phyloP scores from a whole-genome alignment of 2,888 invertebrate genomes.

The Hyppa rectilinea region DNA sequence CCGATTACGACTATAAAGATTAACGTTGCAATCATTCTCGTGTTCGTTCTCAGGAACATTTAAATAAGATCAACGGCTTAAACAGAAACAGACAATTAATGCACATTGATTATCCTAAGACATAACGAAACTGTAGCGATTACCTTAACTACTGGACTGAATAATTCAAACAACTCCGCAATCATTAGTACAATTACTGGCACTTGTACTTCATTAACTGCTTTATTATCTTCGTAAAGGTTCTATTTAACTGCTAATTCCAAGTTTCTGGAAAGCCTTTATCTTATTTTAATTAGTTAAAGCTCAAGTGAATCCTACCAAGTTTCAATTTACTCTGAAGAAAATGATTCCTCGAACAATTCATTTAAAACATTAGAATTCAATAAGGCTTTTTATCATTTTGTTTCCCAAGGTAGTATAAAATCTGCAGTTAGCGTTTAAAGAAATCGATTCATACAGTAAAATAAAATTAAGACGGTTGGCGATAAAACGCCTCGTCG shows the following conservation, averaged over 20 bases:
- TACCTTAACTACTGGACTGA: slow-evolving; percentile 34
- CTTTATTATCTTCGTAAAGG: slow-evolving; percentile 22
- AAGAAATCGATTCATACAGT: slow-evolving; percentile 4
- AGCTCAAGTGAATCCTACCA: slow-evolving; percentile 1
- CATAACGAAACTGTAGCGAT: slow-evolving; percentile 32
- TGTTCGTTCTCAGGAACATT: slow-evolving; percentile 25
- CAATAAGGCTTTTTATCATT: background rate
- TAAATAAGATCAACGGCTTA: slow-evolving; percentile 30
- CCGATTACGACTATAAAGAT: slow-evolving; percentile 19
- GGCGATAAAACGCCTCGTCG: slow-evolving; percentile 36
- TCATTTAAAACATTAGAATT: background rate
- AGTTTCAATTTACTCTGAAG: slow-evolving; percentile 6
- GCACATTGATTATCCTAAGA: slow-evolving; percentile 36
- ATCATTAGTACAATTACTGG: slow-evolving; percentile 32
- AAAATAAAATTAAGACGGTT: slow-evolving; percentile 19
- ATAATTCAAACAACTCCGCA: slow-evolving; percentile 36
- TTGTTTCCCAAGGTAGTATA: background rate
- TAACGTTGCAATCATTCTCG: slow-evolving; percentile 13
- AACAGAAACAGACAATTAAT: slow-evolving; percentile 39
- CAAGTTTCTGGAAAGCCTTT: slow-evolving; percentile 1
- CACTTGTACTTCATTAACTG: slow-evolving; percentile 42
- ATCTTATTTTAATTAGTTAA: slow-evolving; percentile 20
- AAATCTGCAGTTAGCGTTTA: slow-evolving; percentile 7
- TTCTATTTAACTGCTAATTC: slow-evolving; percentile 16
- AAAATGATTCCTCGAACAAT: background rate